Base-by-base conservation (phyloP, 2,797 vertebrate genomes). In the Rhynchonycteris naso region DNA sequence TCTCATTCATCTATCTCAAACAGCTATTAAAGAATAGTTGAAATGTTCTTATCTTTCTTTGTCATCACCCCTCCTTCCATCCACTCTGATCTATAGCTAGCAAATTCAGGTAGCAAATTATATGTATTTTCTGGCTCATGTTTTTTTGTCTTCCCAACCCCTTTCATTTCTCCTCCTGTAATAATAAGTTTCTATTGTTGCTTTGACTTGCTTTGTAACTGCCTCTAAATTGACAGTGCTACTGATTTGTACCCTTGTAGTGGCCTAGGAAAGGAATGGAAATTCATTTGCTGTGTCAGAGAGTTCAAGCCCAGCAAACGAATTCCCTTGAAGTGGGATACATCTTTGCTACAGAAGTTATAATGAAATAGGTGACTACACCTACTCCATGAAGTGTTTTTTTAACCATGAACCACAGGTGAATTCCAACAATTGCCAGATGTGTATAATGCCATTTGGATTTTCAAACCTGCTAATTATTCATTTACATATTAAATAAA, bases 131-230 rank as follows among this genome's bases (percentile, higher is more conserved):
- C 75, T 85, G 74, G 69, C 52, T 56, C 61, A 22, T 26, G n/a
- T 35, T 52, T 89, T 96, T 82, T 82, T 47, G 90, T 94, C 93
- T 97, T 94, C 83, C 54, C 35, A 93, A 50, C 13, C 47, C 30
- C 61, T 91, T 95, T 97, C 71, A 92, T 95, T 96, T 95, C 74
- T 94, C 90, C 87, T 81, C n/a, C 30, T 78, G 4, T 95, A 93
- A 96, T 93, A 97, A 96, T 24, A 16, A 82, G 30, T 85, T 93
- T 52, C 90, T 89, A 75, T 79, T 96, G 79, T 96, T 91, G 47
- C 63, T 90, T 95, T 94, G 74, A 88, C 82, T 95, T 92, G 90
- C 68, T 95, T 94, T 95, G 58, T 89, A 95, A 93, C 79, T n/a
- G n/a, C 59, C 52, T 91, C 33, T 66, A 91, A 91, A 69, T 71